Evolutionary conservation across 2,113 vertebrate genomes (phyloP).

Genomic region (Dipodomys stephensi): DNA sequence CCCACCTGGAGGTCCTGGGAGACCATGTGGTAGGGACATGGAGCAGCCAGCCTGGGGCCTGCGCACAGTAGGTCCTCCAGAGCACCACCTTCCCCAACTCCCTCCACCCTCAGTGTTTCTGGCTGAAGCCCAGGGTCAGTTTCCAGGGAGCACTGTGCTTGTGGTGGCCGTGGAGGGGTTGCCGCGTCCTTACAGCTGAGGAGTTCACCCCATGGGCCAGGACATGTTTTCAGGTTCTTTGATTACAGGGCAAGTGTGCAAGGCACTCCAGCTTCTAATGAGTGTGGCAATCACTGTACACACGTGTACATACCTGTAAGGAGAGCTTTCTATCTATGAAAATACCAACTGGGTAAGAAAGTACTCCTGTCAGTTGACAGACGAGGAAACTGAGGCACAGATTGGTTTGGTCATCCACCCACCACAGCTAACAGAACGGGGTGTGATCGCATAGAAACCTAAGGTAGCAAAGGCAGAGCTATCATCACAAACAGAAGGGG

Average conservation of each 20-base stretch:
- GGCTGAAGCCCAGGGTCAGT: rapidly evolving
- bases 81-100: neutral
- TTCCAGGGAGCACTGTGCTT: neutral
- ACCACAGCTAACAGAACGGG: neutral
- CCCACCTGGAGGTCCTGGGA: too few species aligned
- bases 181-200: neutral
- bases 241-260: neutral
- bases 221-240: neutral
- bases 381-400: neutral
- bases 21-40: too few species aligned
- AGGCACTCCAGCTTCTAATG: neutral
- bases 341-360: neutral
- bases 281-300: neutral
- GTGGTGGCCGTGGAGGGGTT: neutral
- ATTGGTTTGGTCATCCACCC: neutral
- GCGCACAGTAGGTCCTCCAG: neutral
- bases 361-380: neutral
- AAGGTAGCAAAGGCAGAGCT: neutral
- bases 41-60: neutral
- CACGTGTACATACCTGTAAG: neutral
- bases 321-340: neutral
- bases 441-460: neutral
- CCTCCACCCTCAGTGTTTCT: neutral
- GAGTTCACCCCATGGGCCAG: neutral
- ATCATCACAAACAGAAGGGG: neutral